Conservation (phyloP, 2,888 invertebrate genomes). For the Ischnus inquisitorius region DNA sequence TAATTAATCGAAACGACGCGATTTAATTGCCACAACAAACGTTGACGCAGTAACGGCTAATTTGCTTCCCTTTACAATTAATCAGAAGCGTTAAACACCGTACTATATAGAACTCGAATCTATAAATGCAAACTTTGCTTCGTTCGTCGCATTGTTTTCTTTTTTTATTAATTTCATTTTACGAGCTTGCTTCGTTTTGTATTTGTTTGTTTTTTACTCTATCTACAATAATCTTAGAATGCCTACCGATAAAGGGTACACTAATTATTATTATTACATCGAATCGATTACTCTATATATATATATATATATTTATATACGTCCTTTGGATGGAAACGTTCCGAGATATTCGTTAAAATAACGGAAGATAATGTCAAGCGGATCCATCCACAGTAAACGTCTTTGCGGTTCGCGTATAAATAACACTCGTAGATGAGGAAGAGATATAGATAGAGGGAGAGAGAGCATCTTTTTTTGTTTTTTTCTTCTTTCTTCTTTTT, state of each 20-base stretch:
- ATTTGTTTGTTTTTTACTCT: constrained; percentile 59
- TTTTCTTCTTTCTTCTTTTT: constrained; percentile 40
- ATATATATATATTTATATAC: no score
- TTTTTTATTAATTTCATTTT: constrained; percentile 48
- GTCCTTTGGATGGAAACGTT: constrained; percentile 24
- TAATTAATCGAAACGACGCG: constrained; percentile 53
- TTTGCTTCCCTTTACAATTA: constrained; percentile 31
- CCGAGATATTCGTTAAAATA: neutral
- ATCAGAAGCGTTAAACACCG: constrained; percentile 53
- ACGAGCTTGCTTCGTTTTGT: constrained; percentile 27
- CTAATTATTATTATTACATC: constrained; percentile 43
- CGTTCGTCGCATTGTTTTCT: constrained; percentile 7
- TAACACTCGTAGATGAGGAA: constrained; percentile 56
- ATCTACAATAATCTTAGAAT: constrained; percentile 67
- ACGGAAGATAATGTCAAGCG: constrained; percentile 1
- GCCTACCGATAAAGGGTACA: constrained; percentile 53
- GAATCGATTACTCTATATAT: constrained; percentile 57
- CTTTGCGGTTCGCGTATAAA: constrained; percentile 46
- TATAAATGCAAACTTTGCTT: constrained; percentile 34
- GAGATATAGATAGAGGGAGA: constrained; percentile 47
- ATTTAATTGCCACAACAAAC: constrained; percentile 35
- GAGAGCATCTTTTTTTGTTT: constrained; percentile 61
- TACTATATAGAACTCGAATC: constrained; percentile 51
- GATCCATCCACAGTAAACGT: constrained; percentile 33
- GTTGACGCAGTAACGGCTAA: constrained; percentile 24